Evolutionary conservation across 2,888 invertebrate species (phyloP).

Genomic region (Parthenolecanium corni): DNA sequence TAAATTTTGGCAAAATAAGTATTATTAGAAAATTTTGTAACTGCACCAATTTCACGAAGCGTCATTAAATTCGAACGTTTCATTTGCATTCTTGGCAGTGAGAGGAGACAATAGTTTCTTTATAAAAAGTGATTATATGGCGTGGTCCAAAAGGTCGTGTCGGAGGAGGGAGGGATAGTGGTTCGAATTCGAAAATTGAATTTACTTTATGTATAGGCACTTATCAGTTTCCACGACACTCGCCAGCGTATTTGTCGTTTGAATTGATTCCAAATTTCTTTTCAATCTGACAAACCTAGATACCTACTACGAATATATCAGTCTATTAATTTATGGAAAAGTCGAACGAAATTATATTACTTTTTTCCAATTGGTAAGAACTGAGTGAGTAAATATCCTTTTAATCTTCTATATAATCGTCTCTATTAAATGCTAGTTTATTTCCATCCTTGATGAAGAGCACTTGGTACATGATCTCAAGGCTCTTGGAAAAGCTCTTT

Average conservation of each 20-base stretch:
- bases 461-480: no score
- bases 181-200: conserved; percentile 5
- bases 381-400: no score
- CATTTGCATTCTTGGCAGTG: conserved; percentile 26
- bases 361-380: no score
- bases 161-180: background rate
- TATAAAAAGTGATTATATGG: conserved; percentile 21
- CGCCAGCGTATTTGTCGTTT: conserved; percentile 16
- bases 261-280: conserved; percentile 19
- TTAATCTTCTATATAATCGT: no score
- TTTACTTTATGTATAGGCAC: conserved; percentile 26
- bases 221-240: conserved; percentile 12
- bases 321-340: no score
- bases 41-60: conserved; percentile 20
- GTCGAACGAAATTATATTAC: no score
- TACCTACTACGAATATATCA: no score
- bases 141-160: background rate
- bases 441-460: no score
- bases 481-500: no score
- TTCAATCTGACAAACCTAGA: no score
- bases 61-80: conserved; percentile 27
- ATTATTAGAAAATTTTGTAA: conserved; percentile 13
- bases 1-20: conserved; percentile 18
- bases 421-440: no score
- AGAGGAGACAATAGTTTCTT: conserved; percentile 23